Evolutionary conservation across 2,797 vertebrate genomes (phyloP), one percentile per base, ranked within the genome.

Genomic region (Lacerta bilineata): DNA sequence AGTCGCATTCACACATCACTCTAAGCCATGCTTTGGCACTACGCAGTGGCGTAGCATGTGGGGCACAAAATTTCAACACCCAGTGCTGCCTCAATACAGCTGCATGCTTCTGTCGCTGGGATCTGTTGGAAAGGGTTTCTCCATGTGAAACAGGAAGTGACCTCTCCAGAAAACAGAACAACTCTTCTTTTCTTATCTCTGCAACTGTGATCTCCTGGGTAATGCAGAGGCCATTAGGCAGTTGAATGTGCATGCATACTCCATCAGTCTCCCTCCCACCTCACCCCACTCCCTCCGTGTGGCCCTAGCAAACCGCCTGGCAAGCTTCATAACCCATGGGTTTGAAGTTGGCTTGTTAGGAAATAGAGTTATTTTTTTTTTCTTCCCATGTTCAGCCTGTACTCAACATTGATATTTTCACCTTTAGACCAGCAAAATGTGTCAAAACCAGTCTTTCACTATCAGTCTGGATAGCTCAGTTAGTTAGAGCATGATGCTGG

Each of bases 321-420:
- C 33, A 33, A 33, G 39, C 72, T 39, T 74, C 72, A 74, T 17
- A 74, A 74, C 33, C 25, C 72, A 39, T 74, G 33, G 50, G 17
- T 74, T 5, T 74, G 71, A 74, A 36, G 9, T 36, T 33, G 33
- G n/a, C 71, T 39, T 39, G 33, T 4, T 39, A 74, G 33, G 17
- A 74, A 74, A 36, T 4, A 36, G 29, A 17, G 17, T 50, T 50
- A 13, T 68, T 68, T 66, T 36, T 80, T 33, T 85, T 83, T 89
- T 85, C 77, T 64, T 29, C 36, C 18, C 25, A 85, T 17, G 59
- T 66, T 82, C 27, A 76, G 43, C 9, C 36, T 74, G n/a, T 17
- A 55, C 55, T 84, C 46, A 88, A 33, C 75, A 10, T n/a, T 68
- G 78, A 33, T 81, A 10, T 89, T 89, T 85, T 85, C 69, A 80